Base-by-base conservation (phyloP, 2,888 invertebrate species). In the Abscondita cerata region DNA sequence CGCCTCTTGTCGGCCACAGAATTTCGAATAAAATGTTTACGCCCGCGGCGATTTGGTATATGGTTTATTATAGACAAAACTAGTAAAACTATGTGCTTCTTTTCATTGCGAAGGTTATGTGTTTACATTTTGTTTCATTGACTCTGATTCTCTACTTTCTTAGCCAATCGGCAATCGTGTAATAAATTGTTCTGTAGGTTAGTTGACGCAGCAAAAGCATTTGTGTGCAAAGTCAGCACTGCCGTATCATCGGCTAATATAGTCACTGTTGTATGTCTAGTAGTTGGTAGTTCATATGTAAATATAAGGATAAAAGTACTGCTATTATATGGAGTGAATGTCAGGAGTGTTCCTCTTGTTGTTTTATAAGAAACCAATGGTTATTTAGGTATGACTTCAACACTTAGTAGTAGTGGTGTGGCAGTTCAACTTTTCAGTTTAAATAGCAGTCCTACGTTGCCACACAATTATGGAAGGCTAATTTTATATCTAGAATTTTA, bases 291-390 rank as follows among this genome's bases (percentile, higher is more conserved):
- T 33, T 67, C 66, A 44, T 53, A 55, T 12, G 62, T 66, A 40
- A 59, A 62, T 16, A 66, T 33, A 1, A 47, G n/a, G 12, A 41
- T 65, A 66, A 12, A 62, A 55, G 1, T 59, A 46, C 12, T 51
- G 40, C 20, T 52, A 12, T 6, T 15, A 3, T n/a, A 25, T 13
- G 25, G 25, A 12, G 33, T 62, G 16, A 13, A 16, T 31, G 52
- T 8, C 18, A 36, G n/a, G n/a, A n/a, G 34, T 51, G 36, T 5
- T 52, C 20, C 16, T 52, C 18, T 34, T 52, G 1, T 33, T 13
- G 33, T 15, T 48, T 48, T 3, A 48, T 31, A 6, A 16, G 16
- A 12, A 52, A 52, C 9, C 34, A 36, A 9, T 12, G 16, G 36
- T 52, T 19, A 1, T 25, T 2, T 13, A 31, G 34, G 18, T 12